phyloP scores from a whole-genome alignment of 1,140 invertebrate species.

The Hypothenemus hampei region DNA sequence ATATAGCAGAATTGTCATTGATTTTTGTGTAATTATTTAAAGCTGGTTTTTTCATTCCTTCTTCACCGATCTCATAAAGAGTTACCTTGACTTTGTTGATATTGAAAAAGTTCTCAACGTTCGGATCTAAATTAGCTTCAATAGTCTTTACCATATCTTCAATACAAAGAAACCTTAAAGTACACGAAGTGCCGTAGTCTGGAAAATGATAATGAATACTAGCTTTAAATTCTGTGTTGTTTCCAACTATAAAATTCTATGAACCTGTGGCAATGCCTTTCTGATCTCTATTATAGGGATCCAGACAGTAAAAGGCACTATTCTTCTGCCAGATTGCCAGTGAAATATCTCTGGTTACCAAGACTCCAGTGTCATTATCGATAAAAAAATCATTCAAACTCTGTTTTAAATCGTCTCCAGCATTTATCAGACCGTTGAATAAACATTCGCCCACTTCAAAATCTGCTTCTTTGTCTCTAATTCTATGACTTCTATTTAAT shows the following conservation, averaged over 20 bases:
- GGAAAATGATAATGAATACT: too few species aligned
- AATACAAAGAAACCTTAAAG: slow-evolving; percentile 27
- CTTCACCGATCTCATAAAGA: slow-evolving; percentile 28
- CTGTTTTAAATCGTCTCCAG: slow-evolving; percentile 36
- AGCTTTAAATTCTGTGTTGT: too few species aligned
- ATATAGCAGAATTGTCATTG: slow-evolving; percentile 32
- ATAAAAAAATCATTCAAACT: slow-evolving; percentile 46
- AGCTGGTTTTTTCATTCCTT: slow-evolving; percentile 29
- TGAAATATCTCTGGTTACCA: slow-evolving; percentile 47
- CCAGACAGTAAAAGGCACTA: slow-evolving; percentile 47
- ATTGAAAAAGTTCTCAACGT: slow-evolving; percentile 35
- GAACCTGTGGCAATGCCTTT: slow-evolving; percentile 41
- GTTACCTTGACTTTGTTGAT: slow-evolving; percentile 34
- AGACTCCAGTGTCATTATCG: slow-evolving; percentile 45
- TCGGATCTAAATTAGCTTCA: slow-evolving; percentile 34
- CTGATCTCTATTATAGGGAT: slow-evolving; percentile 50
- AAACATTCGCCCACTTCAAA: slow-evolving; percentile 43
- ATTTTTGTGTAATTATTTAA: slow-evolving; percentile 36
- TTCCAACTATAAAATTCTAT: too few species aligned
- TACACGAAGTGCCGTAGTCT: slow-evolving; percentile 39
- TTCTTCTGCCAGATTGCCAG: slow-evolving; percentile 46
- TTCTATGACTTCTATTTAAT: slow-evolving; percentile 38
- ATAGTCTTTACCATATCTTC: slow-evolving; percentile 33
- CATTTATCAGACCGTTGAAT: slow-evolving; percentile 36
- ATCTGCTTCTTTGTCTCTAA: slow-evolving; percentile 39